These are phyloP conservation scores for Lepas anatifera DNA, from an alignment of 2,888 invertebrate genomes.

Conservation along the genomic window DNA sequence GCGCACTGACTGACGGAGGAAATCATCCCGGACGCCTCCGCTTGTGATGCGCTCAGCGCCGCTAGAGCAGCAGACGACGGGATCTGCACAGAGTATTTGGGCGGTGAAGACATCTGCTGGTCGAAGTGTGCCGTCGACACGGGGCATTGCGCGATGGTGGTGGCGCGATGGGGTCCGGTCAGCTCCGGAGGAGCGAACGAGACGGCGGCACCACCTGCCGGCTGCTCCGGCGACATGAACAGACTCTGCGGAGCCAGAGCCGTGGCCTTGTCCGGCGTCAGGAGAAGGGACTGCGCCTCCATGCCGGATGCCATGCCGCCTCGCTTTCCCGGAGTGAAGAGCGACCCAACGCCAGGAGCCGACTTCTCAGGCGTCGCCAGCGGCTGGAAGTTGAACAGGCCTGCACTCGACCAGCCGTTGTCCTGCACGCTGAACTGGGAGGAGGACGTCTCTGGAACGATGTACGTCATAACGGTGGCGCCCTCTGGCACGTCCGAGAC, in stretches of 20 bases:
- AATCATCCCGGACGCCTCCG: too few relatives aligned
- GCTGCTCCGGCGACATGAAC: background rate
- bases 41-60: too few relatives aligned
- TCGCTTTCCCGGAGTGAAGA: background rate
- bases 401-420: background rate
- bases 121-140: too few relatives aligned
- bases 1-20: too few relatives aligned
- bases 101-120: too few relatives aligned
- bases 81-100: too few relatives aligned
- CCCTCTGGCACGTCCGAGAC: background rate
- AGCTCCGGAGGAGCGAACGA: too few relatives aligned
- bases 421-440: conserved; percentile 8
- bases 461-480: conserved; percentile 7
- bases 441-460: background rate
- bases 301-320: background rate
- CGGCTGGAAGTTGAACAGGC: background rate
- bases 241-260: background rate
- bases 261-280: conserved; percentile 4
- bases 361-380: background rate
- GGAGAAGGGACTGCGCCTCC: background rate
- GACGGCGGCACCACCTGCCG: too few relatives aligned
- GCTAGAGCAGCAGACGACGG: too few relatives aligned
- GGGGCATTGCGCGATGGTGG: too few relatives aligned
- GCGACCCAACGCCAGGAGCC: background rate
- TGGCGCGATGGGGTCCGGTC: too few relatives aligned